phyloP scores from a whole-genome alignment of 2,113 vertebrate genomes.

The Rattus rattus region DNA sequence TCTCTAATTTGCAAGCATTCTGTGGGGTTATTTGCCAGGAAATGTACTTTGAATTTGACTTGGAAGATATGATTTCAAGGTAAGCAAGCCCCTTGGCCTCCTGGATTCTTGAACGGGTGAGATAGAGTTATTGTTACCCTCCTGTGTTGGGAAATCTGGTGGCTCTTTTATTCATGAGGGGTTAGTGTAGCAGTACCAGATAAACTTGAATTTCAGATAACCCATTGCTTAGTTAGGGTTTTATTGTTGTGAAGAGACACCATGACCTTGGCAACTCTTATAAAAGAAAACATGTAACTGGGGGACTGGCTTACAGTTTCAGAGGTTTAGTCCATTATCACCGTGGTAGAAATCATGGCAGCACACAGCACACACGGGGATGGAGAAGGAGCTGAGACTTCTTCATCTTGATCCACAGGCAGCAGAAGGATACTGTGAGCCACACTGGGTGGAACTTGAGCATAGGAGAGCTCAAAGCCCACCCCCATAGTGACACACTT shows the following conservation, averaged over 20 bases:
- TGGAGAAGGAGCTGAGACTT: not conserved
- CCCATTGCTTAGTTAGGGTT: not conserved
- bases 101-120: not conserved
- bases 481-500: not conserved
- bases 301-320: not conserved
- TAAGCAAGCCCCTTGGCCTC: not conserved
- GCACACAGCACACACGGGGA: not conserved
- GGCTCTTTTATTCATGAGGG: not conserved
- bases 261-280: not conserved
- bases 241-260: not conserved
- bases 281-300: not conserved
- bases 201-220: slow-evolving; percentile 14
- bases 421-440: not conserved
- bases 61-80: not conserved
- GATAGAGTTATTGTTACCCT: not conserved
- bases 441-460: not conserved
- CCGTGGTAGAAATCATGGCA: not conserved
- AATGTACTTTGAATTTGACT: slow-evolving; percentile 1
- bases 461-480: not conserved
- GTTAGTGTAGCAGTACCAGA: not conserved
- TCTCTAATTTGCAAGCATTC: not conserved
- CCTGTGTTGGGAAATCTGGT: not conserved
- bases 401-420: not conserved
- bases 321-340: not conserved
- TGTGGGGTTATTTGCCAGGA: not conserved